Conservation (phyloP, 2,113 vertebrate genomes). For the Podilymbus podiceps region DNA sequence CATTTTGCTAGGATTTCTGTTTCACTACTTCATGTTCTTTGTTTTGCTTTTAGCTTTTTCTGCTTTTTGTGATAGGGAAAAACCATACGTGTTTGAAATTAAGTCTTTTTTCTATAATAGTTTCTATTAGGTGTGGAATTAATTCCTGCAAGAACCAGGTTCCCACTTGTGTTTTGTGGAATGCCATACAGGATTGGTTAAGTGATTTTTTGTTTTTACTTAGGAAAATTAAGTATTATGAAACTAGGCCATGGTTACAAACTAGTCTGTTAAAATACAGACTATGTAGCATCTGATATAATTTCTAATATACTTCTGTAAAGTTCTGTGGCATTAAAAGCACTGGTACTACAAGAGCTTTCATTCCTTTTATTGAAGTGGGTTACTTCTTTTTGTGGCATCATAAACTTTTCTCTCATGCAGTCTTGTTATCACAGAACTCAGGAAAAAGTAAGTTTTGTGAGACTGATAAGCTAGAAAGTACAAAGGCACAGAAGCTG, state of each 20-base stretch:
- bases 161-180: not conserved
- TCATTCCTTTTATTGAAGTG: not conserved
- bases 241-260: not conserved
- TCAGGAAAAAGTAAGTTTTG: not conserved
- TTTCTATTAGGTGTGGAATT: not conserved
- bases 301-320: constrained; percentile 7
- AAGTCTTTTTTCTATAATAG: not conserved
- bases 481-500: not conserved
- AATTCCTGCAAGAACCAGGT: not conserved
- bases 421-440: not conserved
- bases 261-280: not conserved
- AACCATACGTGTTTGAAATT: not conserved
- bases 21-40: not conserved
- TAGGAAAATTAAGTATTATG: not conserved
- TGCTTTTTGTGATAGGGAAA: not conserved
- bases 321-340: not conserved
- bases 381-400: not conserved
- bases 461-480: not conserved
- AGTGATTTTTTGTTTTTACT: not conserved
- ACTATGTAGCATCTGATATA: not conserved
- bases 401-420: not conserved
- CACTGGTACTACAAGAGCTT: not conserved
- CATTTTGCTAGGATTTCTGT: not conserved
- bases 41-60: not conserved
- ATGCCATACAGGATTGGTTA: not conserved